A percentile compares a stretch with the other conserved stretches of the same genome.
These are phyloP conservation scores for Ooceraea biroi DNA, from an alignment of 1,140 invertebrate genomes.

Conservation along the genomic window DNA sequence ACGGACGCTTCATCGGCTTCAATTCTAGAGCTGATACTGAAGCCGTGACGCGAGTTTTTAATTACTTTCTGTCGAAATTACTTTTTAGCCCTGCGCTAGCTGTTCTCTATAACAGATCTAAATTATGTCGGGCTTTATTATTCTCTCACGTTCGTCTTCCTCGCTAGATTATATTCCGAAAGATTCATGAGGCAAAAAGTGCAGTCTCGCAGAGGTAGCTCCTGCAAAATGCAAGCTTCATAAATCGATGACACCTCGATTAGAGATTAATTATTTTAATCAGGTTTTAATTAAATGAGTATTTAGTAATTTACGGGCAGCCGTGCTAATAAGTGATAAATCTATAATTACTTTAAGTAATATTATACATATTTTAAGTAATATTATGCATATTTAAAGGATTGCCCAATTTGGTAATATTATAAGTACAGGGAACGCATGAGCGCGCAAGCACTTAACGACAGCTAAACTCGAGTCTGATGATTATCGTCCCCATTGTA, in stretches of 20 bases:
- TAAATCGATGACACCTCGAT: background rate
- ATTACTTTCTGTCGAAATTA: constrained; percentile 29
- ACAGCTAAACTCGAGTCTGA: background rate
- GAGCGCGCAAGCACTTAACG: background rate
- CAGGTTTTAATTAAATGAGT: background rate
- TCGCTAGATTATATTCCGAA: background rate
- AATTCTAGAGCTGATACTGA: background rate
- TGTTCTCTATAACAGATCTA: constrained; percentile 5
- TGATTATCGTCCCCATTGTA: background rate
- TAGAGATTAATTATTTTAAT: background rate
- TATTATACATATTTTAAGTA: background rate
- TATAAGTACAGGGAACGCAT: background rate
- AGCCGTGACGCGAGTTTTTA: background rate
- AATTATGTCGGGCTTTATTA: background rate
- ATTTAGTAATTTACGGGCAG: background rate
- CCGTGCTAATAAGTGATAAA: too few species aligned
- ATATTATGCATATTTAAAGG: constrained; percentile 1
- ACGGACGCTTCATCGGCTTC: background rate
- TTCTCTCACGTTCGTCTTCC: background rate
- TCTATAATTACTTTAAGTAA: background rate
- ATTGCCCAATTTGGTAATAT: background rate
- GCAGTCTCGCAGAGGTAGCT: background rate
- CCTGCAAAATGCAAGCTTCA: background rate
- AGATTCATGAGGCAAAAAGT: background rate
- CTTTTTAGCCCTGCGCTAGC: background rate